phyloP scores from a whole-genome alignment of 2,797 vertebrate species.

The Forpus xanthops region DNA sequence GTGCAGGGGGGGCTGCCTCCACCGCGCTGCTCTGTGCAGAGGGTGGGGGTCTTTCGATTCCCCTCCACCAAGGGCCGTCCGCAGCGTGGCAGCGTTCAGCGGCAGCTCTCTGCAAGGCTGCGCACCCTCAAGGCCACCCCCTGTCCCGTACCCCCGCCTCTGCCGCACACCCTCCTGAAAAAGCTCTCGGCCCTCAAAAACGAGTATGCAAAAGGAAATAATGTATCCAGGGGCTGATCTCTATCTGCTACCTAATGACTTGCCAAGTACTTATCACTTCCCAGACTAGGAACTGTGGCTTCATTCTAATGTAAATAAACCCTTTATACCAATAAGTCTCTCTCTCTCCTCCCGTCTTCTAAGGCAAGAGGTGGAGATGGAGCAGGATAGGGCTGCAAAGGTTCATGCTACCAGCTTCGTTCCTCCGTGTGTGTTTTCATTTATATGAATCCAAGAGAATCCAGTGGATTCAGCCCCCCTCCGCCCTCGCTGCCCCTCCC shows the following conservation, averaged over 20 bases:
- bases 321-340: conserved; percentile 19
- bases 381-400: not conserved
- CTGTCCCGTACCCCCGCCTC: not conserved
- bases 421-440: not conserved
- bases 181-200: not conserved
- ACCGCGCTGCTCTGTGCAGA: not conserved
- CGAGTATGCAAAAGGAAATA: not conserved
- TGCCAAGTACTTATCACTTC: conserved; percentile 56
- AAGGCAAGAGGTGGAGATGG: not conserved
- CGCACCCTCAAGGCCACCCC: too few relatives aligned
- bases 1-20: not conserved
- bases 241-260: conserved; percentile 49
- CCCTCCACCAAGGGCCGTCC: not conserved
- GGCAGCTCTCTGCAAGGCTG: not conserved
- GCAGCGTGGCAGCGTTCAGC: not conserved
- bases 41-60: not conserved
- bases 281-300: conserved; percentile 42
- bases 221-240: conserved; percentile 20
- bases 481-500: not conserved
- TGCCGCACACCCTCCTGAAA: not conserved
- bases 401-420: not conserved
- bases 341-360: not conserved
- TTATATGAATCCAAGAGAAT: not conserved
- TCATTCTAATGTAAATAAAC: conserved; percentile 57
- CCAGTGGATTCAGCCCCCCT: conserved; percentile 1